Evolutionary conservation across 2,113 vertebrate species (phyloP).

Genomic region (Pomatorhinus ruficollis): DNA sequence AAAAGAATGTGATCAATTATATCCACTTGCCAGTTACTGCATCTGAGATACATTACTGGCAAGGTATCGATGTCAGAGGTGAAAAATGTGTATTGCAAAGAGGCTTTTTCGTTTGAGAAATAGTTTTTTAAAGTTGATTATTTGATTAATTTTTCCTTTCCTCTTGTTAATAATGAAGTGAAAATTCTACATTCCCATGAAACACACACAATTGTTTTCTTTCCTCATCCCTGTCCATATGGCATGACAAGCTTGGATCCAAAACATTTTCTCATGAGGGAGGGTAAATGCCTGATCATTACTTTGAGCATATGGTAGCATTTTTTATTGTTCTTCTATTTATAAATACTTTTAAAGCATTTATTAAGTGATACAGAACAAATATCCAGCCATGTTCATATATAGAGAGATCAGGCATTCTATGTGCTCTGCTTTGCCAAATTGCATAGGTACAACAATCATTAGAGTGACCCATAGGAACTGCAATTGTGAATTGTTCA

Average conservation of each 20-base stretch:
- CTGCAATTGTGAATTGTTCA: background rate
- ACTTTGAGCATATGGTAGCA: constrained; percentile 23
- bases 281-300: constrained; percentile 31
- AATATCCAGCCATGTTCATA: background rate
- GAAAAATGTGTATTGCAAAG: background rate
- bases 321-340: constrained; percentile 49
- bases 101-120: background rate
- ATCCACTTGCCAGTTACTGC: background rate
- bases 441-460: background rate
- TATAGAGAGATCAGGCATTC: background rate
- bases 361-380: background rate
- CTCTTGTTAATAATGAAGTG: background rate
- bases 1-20: background rate
- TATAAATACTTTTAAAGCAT: constrained; percentile 36
- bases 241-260: background rate
- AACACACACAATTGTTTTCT: background rate
- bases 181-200: constrained; percentile 16
- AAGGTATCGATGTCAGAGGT: background rate
- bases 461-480: background rate
- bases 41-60: background rate
- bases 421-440: background rate
- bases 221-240: background rate
- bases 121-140: background rate
- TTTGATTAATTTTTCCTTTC: constrained; percentile 1
- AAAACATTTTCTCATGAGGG: constrained; percentile 18